Percentiles rank a stretch among this genome's conserved stretches.
phyloP scores from a whole-genome alignment of 2,113 vertebrate genomes.

The Chloebia gouldiae region DNA sequence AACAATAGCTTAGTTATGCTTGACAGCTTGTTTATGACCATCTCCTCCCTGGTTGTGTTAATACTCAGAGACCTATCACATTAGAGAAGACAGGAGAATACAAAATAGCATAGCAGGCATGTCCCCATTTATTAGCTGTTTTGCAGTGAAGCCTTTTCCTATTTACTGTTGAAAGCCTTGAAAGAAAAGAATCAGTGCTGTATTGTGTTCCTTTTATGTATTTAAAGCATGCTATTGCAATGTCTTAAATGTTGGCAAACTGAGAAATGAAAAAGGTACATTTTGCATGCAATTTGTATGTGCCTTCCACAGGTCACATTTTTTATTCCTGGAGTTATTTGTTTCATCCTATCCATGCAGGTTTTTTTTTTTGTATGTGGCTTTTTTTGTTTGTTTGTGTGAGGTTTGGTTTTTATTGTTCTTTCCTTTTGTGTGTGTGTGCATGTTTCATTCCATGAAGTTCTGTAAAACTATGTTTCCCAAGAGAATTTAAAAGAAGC shows the following conservation, averaged over 20 bases:
- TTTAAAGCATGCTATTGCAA: neutral
- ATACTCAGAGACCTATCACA: conserved; percentile 3
- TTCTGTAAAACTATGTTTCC: neutral
- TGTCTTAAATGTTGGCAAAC: neutral
- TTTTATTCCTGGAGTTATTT: neutral
- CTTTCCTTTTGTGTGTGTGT: neutral
- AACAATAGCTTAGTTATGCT: conserved; percentile 33
- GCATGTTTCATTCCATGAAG: neutral
- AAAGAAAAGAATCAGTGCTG: neutral
- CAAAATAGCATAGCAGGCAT: neutral
- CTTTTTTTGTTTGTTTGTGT: neutral
- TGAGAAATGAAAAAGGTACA: neutral
- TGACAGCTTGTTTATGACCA: conserved; percentile 53
- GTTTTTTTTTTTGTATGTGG: neutral
- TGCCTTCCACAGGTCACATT: neutral
- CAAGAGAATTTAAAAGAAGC: neutral
- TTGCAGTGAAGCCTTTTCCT: neutral
- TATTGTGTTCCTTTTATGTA: neutral
- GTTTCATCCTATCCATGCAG: neutral
- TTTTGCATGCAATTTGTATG: neutral
- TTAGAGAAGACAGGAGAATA: conserved; percentile 17
- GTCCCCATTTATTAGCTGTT: neutral
- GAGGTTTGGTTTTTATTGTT: neutral
- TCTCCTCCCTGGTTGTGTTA: conserved; percentile 20
- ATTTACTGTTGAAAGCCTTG: neutral